Base-by-base conservation (phyloP, 2,888 invertebrate species). In the Drosophila bunnanda region DNA sequence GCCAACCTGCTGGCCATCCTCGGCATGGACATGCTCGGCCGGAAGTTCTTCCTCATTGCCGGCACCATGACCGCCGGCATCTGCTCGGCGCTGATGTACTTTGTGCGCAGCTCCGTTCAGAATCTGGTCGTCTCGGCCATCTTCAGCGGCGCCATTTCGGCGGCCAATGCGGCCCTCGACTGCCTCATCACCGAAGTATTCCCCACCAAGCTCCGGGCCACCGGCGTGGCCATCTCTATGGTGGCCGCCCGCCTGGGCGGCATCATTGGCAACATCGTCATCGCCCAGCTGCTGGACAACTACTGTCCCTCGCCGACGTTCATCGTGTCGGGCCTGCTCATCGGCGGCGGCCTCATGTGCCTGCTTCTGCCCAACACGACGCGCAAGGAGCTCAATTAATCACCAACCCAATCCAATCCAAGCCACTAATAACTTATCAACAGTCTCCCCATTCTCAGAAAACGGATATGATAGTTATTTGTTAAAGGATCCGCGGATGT, bases 261-360 rank as follows among this genome's bases (percentile, higher is more conserved):
- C 80, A 98, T 98, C 90, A 94, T 96, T 78, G 93, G 93, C 53
- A 93, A 93, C 75, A 92, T 98, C 82, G 96, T 97, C 68, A 98
- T 98, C 88, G 98, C 98, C 32, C 95, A 96, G 74, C 93, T 98
- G 60, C 93, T 98, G 80, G 97, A 98, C 93, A 93, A 95, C 80
- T 96, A 97, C 93, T 98, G 98, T 93, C 97, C 97, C 39, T 96
- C 98, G 75, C 98, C 98, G 58, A 97, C 98, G 79, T 96, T 98
- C 92, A 96, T 98, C 80, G 97, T 98, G 54, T 97, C 98, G 77
- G 95, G 94, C 34, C 94, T 98, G 76, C 94, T 98, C 77, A 96
- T 96, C 83, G 95, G 97, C 88, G 98, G 98, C 91, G 98, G 98
- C 71, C 94, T 98, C 77, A 95, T 96, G 93, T 96, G 97, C 92